phyloP scores from a whole-genome alignment of 2,888 invertebrate species.

The Myopa tessellatipennis region DNA sequence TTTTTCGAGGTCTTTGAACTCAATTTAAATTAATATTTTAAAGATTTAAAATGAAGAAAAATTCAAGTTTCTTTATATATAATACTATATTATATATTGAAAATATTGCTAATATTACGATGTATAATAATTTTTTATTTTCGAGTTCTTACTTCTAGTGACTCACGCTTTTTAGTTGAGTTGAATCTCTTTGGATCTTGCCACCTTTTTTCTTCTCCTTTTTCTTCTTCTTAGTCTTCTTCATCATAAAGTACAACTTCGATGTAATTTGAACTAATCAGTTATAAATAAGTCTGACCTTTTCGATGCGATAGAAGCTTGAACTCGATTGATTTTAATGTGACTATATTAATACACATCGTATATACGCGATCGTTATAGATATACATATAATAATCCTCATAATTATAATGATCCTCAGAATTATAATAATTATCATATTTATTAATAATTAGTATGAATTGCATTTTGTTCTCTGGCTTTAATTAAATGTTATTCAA shows the following conservation, averaged over 20 bases:
- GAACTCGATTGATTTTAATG: no score
- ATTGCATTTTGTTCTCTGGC: no score
- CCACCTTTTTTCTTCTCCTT: background rate
- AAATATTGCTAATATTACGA: no score
- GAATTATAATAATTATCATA: no score
- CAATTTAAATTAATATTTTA: background rate
- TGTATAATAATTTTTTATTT: no score
- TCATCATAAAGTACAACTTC: background rate
- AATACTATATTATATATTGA: no score
- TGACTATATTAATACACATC: no score
- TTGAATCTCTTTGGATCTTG: background rate
- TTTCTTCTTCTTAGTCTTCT: background rate
- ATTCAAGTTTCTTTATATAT: background rate
- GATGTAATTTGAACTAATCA: background rate
- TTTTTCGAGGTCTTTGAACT: slow-evolving; percentile 51
- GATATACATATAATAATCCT: no score
- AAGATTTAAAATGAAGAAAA: background rate
- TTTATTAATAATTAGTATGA: no score
- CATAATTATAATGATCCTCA: no score
- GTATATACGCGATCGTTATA: no score
- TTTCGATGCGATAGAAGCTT: background rate
- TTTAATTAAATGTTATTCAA: no score
- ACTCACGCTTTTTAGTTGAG: background rate
- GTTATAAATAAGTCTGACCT: slow-evolving; percentile 10
- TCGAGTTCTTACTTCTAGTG: background rate